Percentiles rank a stretch among this genome's conserved stretches.
These are phyloP conservation scores for Pachydiplax longipennis DNA, from an alignment of 2,888 invertebrate genomes.

Conservation along the genomic window DNA sequence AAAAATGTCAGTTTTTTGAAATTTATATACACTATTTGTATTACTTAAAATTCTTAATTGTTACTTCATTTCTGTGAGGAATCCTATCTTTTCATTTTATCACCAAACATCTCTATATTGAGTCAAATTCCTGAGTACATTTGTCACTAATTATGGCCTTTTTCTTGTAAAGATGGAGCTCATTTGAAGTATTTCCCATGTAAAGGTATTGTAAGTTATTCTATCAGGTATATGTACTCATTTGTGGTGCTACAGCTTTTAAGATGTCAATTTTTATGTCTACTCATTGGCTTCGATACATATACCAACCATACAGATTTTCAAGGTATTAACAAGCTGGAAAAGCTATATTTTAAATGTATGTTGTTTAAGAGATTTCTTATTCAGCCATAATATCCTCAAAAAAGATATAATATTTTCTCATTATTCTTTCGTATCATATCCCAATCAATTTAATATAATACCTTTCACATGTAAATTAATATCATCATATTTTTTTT, in stretches of 20 bases:
- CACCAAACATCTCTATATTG: not conserved
- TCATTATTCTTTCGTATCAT: not conserved
- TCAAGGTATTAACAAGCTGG: not conserved
- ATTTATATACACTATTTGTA: not conserved
- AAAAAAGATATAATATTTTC: not conserved
- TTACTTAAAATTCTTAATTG: not conserved
- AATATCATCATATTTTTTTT: no score
- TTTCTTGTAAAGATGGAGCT: not conserved
- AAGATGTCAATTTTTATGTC: not conserved
- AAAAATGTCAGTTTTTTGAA: not conserved
- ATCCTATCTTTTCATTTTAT: no score
- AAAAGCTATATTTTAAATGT: not conserved
- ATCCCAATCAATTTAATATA: no score
- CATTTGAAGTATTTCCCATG: not conserved
- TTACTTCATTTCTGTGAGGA: not conserved
- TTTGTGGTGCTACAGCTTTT: slow-evolving; percentile 7
- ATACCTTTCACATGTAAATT: no score
- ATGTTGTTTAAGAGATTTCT: not conserved
- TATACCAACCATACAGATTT: slow-evolving; percentile 39
- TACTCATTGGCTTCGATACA: slow-evolving; percentile 28
- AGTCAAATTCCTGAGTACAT: not conserved
- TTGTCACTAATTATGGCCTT: not conserved
- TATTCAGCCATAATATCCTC: not conserved
- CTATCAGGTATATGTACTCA: not conserved
- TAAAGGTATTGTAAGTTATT: not conserved